These are phyloP conservation scores for Archivesica marissinica DNA, from an alignment of 1,140 invertebrate species.

Conservation along the genomic window DNA sequence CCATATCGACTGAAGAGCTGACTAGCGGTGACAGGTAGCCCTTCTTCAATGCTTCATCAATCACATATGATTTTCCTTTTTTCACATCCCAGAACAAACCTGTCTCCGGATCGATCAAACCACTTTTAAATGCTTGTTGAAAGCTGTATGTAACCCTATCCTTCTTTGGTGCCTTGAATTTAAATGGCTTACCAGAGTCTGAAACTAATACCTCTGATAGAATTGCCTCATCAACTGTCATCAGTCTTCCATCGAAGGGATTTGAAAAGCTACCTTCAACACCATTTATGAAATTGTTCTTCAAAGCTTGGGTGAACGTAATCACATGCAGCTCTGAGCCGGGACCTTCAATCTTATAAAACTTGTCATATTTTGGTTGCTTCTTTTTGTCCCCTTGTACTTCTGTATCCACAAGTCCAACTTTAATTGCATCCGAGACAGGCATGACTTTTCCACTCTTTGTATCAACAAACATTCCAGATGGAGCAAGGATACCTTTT, in stretches of 20 bases:
- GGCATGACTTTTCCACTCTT: constrained; percentile 90
- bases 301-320: constrained; percentile 92
- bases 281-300: constrained; percentile 91
- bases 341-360: constrained; percentile 44
- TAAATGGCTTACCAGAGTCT: constrained; percentile 86
- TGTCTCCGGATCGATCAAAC: constrained; percentile 75
- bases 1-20: constrained; percentile 58
- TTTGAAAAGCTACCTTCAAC: constrained; percentile 91
- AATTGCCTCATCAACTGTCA: constrained; percentile 90
- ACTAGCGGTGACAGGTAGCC: constrained; percentile 76
- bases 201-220: constrained; percentile 91
- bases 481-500: constrained; percentile 80
- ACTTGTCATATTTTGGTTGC: constrained; percentile 37
- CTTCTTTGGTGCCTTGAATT: constrained; percentile 70
- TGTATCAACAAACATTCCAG: constrained; percentile 88
- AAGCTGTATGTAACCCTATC: constrained; percentile 73
- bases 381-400: constrained; percentile 39
- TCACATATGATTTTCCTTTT: constrained; percentile 89
- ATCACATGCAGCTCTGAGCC: constrained; percentile 82
- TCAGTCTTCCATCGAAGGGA: constrained; percentile 89
- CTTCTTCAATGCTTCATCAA: constrained; percentile 88
- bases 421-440: constrained; percentile 90
- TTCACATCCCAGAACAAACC: constrained; percentile 89
- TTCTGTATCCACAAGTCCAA: constrained; percentile 91
- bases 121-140: constrained; percentile 74